These are phyloP conservation scores for Panulirus ornatus DNA, from an alignment of 1,140 invertebrate species.

Conservation along the genomic window DNA sequence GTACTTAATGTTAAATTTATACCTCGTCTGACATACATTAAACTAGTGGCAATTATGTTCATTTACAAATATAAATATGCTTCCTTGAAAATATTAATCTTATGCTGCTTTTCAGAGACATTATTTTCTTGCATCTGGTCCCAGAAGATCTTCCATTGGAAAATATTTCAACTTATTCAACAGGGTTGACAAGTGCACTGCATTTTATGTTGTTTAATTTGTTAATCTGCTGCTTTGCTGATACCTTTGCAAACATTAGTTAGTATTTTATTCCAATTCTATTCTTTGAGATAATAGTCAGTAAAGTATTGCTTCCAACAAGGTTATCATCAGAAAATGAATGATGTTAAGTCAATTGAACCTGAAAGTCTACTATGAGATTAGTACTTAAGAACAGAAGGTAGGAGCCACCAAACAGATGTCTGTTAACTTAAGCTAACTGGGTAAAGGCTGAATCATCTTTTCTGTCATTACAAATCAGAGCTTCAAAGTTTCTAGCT, in stretches of 20 bases:
- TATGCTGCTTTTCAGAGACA: not conserved
- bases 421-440: constrained; percentile 34
- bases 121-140: not conserved
- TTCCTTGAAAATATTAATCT: not conserved
- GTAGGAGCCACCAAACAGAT: not conserved
- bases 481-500: too few relatives aligned
- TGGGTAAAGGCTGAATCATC: too few relatives aligned
- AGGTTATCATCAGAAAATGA: constrained; percentile 19
- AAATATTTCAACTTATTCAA: too few relatives aligned
- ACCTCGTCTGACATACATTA: not conserved
- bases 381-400: constrained; percentile 30
- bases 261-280: constrained; percentile 26
- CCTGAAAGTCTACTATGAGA: constrained; percentile 13
- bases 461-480: too few relatives aligned
- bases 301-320: not conserved
- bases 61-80: not conserved
- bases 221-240: not conserved
- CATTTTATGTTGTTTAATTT: not conserved
- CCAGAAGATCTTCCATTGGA: not conserved
- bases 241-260: constrained; percentile 45
- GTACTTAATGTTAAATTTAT: constrained; percentile 1
- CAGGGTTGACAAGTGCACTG: too few relatives aligned
- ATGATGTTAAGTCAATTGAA: not conserved
- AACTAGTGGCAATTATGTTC: not conserved
- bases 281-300: not conserved